Conservation (phyloP, 2,797 vertebrate species). For the Muscicapa striata region DNA sequence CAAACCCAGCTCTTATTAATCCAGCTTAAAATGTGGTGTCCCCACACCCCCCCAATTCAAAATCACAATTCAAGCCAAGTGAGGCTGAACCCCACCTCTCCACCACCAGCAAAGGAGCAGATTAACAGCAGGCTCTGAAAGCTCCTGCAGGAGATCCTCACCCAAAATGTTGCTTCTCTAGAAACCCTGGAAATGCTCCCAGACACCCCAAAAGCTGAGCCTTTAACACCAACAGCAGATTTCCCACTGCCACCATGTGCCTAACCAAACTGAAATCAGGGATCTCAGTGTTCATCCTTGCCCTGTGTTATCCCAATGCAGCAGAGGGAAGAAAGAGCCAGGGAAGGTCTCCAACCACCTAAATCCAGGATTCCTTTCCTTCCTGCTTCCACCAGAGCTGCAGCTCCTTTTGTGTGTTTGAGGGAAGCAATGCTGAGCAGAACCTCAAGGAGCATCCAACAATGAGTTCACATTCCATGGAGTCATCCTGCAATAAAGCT, state of each 20-base stretch:
- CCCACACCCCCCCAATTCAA: not conserved
- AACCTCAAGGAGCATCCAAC: not conserved
- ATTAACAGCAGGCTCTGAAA: not conserved
- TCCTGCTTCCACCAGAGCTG: not conserved
- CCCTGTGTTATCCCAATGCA: accelerated
- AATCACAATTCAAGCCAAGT: not conserved
- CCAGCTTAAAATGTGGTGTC: accelerated
- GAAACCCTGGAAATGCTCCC: not conserved
- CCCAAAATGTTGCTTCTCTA: accelerated
- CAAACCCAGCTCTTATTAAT: not conserved
- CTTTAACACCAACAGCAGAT: not conserved
- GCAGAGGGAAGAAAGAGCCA: not conserved
- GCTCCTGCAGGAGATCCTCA: not conserved
- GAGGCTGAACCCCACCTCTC: not conserved
- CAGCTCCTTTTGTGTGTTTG: not conserved
- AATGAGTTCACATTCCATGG: accelerated
- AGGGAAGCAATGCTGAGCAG: not conserved
- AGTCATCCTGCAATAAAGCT: not conserved
- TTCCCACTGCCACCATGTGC: not conserved
- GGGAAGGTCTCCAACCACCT: not conserved
- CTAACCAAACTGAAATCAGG: not conserved
- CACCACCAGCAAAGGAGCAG: not conserved
- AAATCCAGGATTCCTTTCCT: not conserved
- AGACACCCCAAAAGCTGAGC: not conserved
- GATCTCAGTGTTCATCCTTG: not conserved